Percentiles rank a stretch among this genome's conserved stretches.
Evolutionary conservation across 2,888 invertebrate genomes (phyloP).

Genomic region (Thyatira batis): DNA sequence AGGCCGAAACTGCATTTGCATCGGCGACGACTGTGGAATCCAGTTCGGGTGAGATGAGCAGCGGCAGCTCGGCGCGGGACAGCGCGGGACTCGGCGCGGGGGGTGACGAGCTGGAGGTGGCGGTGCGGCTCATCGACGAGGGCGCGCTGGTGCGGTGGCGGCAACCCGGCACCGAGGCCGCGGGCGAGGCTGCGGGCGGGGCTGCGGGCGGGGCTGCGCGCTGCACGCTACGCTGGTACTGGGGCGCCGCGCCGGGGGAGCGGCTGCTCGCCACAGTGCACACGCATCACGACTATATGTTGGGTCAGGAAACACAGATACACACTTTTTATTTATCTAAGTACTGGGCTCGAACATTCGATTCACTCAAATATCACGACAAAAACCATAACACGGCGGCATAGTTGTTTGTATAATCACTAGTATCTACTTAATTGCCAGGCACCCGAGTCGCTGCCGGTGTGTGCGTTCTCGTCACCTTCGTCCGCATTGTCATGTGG

Average conservation of each 20-base stretch:
- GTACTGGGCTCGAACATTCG: too few species aligned
- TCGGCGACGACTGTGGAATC: constrained; percentile 52
- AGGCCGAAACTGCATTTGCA: constrained; percentile 32
- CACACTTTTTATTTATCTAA: too few species aligned
- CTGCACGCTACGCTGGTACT: constrained; percentile 88
- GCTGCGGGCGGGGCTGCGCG: constrained; percentile 78
- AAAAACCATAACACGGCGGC: neutral
- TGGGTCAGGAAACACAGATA: constrained; percentile 56
- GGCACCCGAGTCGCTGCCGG: neutral
- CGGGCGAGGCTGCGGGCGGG: constrained; percentile 80
- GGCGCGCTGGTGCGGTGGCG: constrained; percentile 91
- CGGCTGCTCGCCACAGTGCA: constrained; percentile 85
- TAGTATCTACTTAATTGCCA: neutral
- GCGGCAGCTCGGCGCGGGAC: too few species aligned
- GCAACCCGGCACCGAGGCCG: constrained; percentile 63
- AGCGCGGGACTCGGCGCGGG: too few species aligned
- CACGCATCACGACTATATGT: constrained; percentile 86
- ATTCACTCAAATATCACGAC: too few species aligned
- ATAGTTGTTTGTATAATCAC: too few species aligned
- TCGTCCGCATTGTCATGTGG: too few species aligned
- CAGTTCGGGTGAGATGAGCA: constrained; percentile 83
- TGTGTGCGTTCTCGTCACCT: neutral
- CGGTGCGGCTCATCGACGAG: constrained; percentile 86
- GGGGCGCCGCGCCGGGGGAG: constrained; percentile 83
- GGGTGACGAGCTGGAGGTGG: constrained; percentile 85